Evolutionary conservation across 1,140 invertebrate species (phyloP), one percentile per base, ranked within the genome.

Genomic region (Magallana gigas): DNA sequence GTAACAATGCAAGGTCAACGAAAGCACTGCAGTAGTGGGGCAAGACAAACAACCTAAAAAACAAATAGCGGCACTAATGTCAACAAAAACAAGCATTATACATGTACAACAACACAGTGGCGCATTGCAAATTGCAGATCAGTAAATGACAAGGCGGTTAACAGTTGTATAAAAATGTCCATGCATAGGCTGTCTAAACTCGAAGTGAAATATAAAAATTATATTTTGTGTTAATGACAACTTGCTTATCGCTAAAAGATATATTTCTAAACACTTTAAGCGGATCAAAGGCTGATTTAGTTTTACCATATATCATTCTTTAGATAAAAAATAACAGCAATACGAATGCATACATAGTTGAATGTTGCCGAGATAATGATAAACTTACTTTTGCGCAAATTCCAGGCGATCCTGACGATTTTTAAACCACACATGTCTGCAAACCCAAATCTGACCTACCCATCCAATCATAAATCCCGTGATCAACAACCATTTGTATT

Each of bases 11-110:
- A 94, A 99, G 98, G 94, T 99, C 99, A 83, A 99, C 97, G 3
- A 99, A 95, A 12, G 98, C 93, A 0, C 97, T 96, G 92, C 97
- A 97, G 94, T 99, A 99, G 97, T 99, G 98, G 0, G 98, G 98
- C 9, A 97, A 96, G 0, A 99, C 97, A 91, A 99, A 99, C 7
- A 99, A 94, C 87, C 95, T 95, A 88, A 7, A 92, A 85, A 36
- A 48, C 62, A 68, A 85, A 48, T 16, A 5, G 36, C 36, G 36
- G 1, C 5, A 48, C 0, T 48, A 2, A 48, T 48, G 36, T 48
- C 36, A 48, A 48, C 36, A 48, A 2, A 4, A 48, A 48, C 36
- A 48, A 48, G 5, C 36, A 48, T 48, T 48, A 48, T 48, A 48
- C 23, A 23, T 23, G 23, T 23, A 48, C 8, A 14, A 36, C 48